Evolutionary conservation across 2,888 invertebrate genomes (phyloP), one percentile per base, ranked within the genome.

Genomic region (Timandra comae): DNA sequence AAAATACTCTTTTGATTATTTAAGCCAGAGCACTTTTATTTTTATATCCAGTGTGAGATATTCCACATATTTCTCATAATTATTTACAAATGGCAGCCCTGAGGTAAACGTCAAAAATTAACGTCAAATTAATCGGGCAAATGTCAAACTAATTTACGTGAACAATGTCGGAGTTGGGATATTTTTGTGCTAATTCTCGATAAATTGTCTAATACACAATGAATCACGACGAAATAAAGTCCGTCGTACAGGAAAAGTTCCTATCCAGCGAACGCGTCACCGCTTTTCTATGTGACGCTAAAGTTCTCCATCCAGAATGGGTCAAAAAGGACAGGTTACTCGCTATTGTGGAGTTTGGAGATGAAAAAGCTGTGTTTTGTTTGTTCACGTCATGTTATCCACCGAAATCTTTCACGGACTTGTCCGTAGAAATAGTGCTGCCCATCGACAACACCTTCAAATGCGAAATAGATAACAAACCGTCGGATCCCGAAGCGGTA

Each of bases 361-460:
- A 84, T 42, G 86, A 86, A 68, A 86, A 85, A 55, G 85, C 85
- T 33, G 80, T 86, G 31, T 85, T 86, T 60, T 82, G 84, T 63
- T 73, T 85, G 50, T 78, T 73, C 52, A 76, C 84, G 33, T 81
- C 91, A 35, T 88, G 88, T 56, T 87, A 82, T 54, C 91, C 91
- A 50, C 91, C 93, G 10, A 89, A 88, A 63, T 89, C 90, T 34
- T 90, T 91, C 61, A 91, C 91, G 30, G 95, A 95, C 77, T 85
- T 96, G 49, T 90, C 91, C 7, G 89, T 95, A 56, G 94, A 95
- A 76, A 90, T 91, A 70, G 91, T 93, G 30, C 88, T 95, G 56
- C 93, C 95, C 12, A 89, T 96, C 35, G 92, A 95, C 78, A 89
- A 90, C 54, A 89, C 90, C 57, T 95, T 96, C 71, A 90, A 91